Conservation (phyloP, 2,113 vertebrate species). For the Struthidea cinerea region DNA sequence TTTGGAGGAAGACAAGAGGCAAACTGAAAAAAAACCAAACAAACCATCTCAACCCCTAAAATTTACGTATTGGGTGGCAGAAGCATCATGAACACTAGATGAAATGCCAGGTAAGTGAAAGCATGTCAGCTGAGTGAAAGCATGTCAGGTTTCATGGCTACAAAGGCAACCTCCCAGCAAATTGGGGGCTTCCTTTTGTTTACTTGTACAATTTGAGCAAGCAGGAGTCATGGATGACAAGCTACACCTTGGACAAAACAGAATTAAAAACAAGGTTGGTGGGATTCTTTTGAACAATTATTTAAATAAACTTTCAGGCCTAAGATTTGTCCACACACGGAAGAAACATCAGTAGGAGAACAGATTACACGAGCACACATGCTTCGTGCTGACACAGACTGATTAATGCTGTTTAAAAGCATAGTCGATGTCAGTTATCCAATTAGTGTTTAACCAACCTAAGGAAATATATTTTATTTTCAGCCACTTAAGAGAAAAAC, state of each 20-base stretch:
- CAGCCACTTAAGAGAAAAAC: not conserved
- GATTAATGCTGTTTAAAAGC: not conserved
- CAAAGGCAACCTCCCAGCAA: not conserved
- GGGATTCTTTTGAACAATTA: not conserved
- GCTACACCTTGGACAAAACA: not conserved
- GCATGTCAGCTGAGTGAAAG: not conserved
- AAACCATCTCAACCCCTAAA: not conserved
- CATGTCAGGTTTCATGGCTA: not conserved
- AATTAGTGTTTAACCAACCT: not conserved
- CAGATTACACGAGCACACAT: not conserved
- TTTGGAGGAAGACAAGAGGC: not conserved
- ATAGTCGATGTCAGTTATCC: not conserved
- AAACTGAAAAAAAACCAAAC: not conserved
- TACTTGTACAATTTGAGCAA: not conserved
- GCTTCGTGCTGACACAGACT: not conserved
- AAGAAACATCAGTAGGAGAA: not conserved
- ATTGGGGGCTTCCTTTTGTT: not conserved
- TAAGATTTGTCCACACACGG: not conserved
- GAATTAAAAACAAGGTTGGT: not conserved
- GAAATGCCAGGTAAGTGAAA: not conserved
- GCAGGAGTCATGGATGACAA: not conserved
- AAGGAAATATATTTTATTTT: not conserved
- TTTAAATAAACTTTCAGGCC: not conserved
- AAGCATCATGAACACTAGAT: not conserved
- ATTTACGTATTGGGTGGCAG: not conserved